Evolutionary conservation across 2,888 invertebrate genomes (phyloP), one percentile per base, ranked within the genome.

Genomic region (Drosophila neotestacea): DNA sequence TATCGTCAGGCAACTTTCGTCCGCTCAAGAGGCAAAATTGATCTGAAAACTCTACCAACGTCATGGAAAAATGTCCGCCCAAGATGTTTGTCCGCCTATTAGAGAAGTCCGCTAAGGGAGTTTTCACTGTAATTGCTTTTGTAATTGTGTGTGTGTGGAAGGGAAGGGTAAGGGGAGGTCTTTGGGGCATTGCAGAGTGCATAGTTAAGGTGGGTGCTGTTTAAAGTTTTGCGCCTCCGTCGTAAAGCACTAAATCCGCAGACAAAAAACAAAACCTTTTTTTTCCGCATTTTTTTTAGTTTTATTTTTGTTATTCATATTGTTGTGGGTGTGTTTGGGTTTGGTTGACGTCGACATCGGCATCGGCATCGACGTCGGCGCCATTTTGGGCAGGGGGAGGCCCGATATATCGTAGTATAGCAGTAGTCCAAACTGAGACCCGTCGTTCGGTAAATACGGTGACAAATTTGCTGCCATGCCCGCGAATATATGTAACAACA

Each of bases 201-300:
- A 55, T 42, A 44, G n/a, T 22, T 34, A 38, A 36, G 52, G 13
- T 16, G 44, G 50, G 46, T 55, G 64, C 55, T 61, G 62, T 68
- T 71, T 56, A 32, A 77, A 78, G 76, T 79, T 71, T 71, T 75
- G 73, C 70, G 72, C 73, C 81, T 75, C 30, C 65, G 54, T 78
- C 79, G 74, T 85, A 85, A 85, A 85, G 85, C 82, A 82, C 78
- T 85, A 82, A 85, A 75, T 82, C 82, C 82, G 62, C 66, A 73
- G 82, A 86, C 87, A 87, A 79, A 84, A 66, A 76, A 73, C 75
- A 82, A 61, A 71, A 64, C 27, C 47, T 61, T 61, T 64, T 73
- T 59, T 47, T 22, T 22, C 3, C 22, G 3, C 3, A 0, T 30
- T 30, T 30, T 3, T 30, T 30, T 30, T 32, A 32, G 55, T 61